A percentile compares a stretch with the other conserved stretches of the same genome.
phyloP scores from a whole-genome alignment of 2,888 invertebrate species.

The Cryptosula pallasiana region DNA sequence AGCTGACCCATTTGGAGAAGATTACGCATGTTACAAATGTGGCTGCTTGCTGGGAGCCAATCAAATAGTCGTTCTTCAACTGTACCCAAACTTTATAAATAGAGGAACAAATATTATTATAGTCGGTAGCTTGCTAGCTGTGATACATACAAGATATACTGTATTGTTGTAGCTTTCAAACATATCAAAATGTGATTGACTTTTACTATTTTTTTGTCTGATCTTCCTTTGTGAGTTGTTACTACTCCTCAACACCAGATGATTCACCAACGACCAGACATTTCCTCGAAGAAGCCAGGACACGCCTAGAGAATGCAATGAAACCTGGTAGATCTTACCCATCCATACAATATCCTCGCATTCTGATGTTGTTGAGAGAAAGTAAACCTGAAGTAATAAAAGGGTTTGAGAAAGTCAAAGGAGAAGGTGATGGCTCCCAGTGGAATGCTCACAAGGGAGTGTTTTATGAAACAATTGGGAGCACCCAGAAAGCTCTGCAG shows the following conservation, averaged over 20 bases:
- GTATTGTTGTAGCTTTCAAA: too few species aligned
- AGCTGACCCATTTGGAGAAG: too few species aligned
- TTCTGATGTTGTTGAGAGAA: background rate
- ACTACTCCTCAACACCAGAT: background rate
- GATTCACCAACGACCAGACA: background rate
- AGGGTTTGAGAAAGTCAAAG: background rate
- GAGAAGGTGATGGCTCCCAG: background rate
- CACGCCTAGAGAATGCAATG: background rate
- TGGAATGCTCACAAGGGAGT: background rate
- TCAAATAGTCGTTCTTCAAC: too few species aligned
- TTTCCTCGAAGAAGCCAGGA: background rate
- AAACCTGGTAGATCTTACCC: background rate
- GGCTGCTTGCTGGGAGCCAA: too few species aligned
- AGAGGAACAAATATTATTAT: too few species aligned
- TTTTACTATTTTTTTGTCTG: too few species aligned
- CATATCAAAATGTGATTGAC: too few species aligned
- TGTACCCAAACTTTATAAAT: too few species aligned
- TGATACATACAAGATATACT: too few species aligned
- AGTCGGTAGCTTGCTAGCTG: too few species aligned
- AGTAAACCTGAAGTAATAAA: background rate
- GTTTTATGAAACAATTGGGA: background rate
- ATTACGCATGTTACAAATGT: too few species aligned
- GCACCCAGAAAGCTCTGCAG: too few species aligned
- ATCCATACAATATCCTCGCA: background rate
- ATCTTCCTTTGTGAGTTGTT: background rate